A percentile compares a stretch with the other conserved stretches of the same genome.
Conservation (phyloP, 2,888 invertebrate species). For the Cerceris rybyensis region DNA sequence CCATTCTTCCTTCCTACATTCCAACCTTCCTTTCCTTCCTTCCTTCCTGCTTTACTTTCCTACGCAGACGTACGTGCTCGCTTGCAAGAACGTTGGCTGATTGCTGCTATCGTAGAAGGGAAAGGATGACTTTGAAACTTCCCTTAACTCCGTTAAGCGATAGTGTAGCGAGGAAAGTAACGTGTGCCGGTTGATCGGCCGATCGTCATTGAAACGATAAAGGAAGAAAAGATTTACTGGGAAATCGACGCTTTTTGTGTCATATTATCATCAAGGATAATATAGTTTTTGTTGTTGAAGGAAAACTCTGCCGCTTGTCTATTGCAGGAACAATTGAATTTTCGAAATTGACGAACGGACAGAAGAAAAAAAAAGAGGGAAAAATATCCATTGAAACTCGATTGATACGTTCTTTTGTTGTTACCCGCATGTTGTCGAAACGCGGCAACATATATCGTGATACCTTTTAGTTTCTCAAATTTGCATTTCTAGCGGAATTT, state of each 20-base stretch:
- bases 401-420: slow-evolving; percentile 14
- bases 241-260: too few relatives aligned
- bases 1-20: neutral
- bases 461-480: slow-evolving; percentile 2
- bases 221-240: too few relatives aligned
- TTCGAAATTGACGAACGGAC: too few relatives aligned
- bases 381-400: slow-evolving; percentile 25
- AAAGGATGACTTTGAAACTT: neutral
- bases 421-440: neutral
- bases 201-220: too few relatives aligned
- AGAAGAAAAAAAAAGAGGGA: too few relatives aligned
- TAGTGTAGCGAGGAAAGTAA: neutral
- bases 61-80: neutral
- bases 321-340: too few relatives aligned
- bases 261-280: too few relatives aligned
- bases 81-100: neutral
- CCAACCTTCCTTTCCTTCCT: neutral
- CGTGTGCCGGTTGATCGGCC: too few relatives aligned
- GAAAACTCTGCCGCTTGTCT: too few relatives aligned
- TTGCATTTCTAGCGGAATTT: neutral
- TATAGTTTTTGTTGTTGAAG: too few relatives aligned
- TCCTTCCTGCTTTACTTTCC: neutral
- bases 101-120: neutral
- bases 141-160: neutral
- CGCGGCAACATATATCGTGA: neutral